Evolutionary conservation across 2,113 vertebrate genomes (phyloP).

Genomic region (Mungos mungo): DNA sequence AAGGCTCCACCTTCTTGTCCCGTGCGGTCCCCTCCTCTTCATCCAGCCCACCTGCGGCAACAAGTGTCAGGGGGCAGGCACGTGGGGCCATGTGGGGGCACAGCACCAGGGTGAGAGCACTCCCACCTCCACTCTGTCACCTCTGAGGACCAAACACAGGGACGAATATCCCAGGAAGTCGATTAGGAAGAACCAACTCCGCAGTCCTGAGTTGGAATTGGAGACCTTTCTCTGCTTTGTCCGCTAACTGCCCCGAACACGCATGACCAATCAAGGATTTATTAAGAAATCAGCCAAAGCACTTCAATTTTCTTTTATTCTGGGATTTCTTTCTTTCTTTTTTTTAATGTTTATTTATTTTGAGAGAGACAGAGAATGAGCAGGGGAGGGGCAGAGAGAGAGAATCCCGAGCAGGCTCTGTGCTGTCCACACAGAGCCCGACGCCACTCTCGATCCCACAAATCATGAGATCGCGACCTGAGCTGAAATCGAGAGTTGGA

Average conservation of each 20-base stretch:
- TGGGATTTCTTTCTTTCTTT: background rate
- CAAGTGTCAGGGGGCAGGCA: background rate
- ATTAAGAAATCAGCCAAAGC: background rate
- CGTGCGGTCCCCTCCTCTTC: background rate
- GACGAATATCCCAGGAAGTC: fast-evolving
- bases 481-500: no score
- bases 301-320: background rate
- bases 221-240: background rate
- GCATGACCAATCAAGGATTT: fast-evolving
- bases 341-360: no score
- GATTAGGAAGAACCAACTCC: fast-evolving
- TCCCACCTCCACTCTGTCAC: fast-evolving
- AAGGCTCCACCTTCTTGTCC: background rate
- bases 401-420: no score
- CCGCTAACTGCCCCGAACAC: background rate
- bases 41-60: background rate
- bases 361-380: no score
- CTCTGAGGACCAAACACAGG: fast-evolving
- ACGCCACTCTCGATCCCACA: no score
- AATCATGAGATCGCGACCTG: no score
- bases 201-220: background rate
- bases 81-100: background rate
- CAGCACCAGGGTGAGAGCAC: fast-evolving
- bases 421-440: no score
- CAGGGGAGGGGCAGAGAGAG: no score